Conservation (phyloP, 2,888 invertebrate genomes). For the Ceratothoa steindachneri region DNA sequence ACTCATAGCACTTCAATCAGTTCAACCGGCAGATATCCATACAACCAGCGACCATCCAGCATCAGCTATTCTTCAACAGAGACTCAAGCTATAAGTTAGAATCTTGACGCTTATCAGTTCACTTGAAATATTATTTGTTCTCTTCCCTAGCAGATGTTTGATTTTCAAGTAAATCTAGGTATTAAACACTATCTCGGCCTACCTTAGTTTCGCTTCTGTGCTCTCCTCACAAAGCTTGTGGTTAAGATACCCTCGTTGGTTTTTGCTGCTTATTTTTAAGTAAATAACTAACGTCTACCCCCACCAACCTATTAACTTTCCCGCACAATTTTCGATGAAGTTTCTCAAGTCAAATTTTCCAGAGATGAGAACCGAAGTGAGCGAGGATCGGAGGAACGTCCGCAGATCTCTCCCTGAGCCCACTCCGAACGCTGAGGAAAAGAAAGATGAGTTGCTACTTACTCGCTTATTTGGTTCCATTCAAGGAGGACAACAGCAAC, state of each 20-base stretch:
- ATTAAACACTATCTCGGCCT: too few species aligned
- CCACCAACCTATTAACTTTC: too few species aligned
- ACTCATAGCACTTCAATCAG: constrained; percentile 1
- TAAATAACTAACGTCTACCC: too few species aligned
- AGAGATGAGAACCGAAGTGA: background rate
- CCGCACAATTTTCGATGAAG: too few species aligned
- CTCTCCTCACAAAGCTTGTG: too few species aligned
- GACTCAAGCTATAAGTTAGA: background rate
- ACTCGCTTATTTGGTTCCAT: constrained; percentile 35
- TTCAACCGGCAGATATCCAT: background rate
- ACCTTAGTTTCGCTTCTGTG: too few species aligned
- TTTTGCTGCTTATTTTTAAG: too few species aligned
- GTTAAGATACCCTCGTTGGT: too few species aligned
- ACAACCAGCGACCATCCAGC: background rate
- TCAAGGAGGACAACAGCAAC: constrained; percentile 22
- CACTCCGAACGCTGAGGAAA: constrained; percentile 15
- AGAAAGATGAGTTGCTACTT: constrained; percentile 27
- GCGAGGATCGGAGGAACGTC: background rate
- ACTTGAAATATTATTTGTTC: too few species aligned
- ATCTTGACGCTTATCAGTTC: background rate
- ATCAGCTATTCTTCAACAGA: background rate
- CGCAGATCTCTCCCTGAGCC: background rate
- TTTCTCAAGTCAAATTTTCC: background rate
- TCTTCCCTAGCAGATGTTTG: too few species aligned
- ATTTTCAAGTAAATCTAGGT: too few species aligned